Evolutionary conservation across 2,797 vertebrate genomes (phyloP).

Genomic region (Chrosomus eos): DNA sequence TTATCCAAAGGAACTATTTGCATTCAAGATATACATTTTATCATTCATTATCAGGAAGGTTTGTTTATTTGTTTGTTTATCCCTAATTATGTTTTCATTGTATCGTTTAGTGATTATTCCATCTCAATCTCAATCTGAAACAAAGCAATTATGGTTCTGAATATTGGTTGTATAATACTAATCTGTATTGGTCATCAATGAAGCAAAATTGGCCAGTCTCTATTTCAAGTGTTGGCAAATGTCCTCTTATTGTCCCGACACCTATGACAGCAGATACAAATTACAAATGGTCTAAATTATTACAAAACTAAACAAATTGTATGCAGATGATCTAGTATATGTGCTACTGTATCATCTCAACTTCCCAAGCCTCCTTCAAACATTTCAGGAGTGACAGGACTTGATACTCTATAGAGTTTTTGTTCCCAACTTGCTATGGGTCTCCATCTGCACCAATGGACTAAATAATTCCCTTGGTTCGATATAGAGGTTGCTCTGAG

Average conservation of each 20-base stretch:
- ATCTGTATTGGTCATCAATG: background rate
- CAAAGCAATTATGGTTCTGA: background rate
- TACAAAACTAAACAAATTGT: background rate
- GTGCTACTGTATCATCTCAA: background rate
- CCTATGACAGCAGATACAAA: background rate
- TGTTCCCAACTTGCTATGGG: background rate
- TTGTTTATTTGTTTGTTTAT: background rate
- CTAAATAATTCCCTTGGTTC: slow-evolving; percentile 20
- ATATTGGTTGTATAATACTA: background rate
- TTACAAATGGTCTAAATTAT: background rate
- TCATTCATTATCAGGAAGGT: background rate
- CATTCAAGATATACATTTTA: background rate
- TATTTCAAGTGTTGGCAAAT: background rate
- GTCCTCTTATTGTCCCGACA: no score
- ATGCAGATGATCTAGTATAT: background rate
- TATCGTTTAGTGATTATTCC: background rate
- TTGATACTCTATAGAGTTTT: background rate
- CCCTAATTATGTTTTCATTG: background rate
- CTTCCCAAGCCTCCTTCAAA: background rate
- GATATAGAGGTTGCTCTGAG: background rate
- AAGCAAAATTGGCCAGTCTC: background rate
- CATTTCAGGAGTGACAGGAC: background rate
- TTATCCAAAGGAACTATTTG: background rate
- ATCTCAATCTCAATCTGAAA: background rate
- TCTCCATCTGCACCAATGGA: background rate